A percentile compares a stretch with the other conserved stretches of the same genome.
Conservation (phyloP, 1,140 invertebrate genomes). For the Plutomurus gul region DNA sequence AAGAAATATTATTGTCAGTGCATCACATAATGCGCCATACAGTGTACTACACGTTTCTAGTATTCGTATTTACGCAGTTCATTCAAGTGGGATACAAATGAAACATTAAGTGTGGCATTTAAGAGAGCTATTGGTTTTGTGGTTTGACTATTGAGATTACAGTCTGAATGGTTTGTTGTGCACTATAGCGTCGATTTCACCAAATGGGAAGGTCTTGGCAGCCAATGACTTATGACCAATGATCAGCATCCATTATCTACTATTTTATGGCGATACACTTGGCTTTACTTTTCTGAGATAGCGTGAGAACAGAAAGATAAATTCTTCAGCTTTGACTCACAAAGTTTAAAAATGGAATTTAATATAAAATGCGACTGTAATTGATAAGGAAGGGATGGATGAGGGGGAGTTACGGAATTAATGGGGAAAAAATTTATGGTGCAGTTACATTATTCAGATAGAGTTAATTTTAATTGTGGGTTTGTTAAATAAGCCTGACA, state of each 20-base stretch:
- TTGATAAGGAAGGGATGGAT: too few relatives aligned
- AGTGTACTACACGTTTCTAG: too few relatives aligned
- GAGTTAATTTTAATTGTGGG: background rate
- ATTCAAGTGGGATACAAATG: too few relatives aligned
- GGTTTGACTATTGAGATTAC: background rate
- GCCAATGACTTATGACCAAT: conserved; percentile 23
- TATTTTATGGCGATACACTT: background rate
- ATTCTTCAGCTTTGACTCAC: too few relatives aligned
- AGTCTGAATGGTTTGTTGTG: background rate
- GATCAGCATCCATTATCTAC: background rate
- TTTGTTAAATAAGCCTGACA: conserved; percentile 15
- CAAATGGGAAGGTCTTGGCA: background rate
- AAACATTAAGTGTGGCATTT: background rate
- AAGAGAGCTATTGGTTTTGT: conserved; percentile 1
- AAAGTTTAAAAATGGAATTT: too few relatives aligned
- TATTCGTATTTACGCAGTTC: too few relatives aligned
- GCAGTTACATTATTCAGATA: background rate
- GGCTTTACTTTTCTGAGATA: background rate
- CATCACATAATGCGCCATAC: background rate
- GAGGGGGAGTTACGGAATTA: too few relatives aligned
- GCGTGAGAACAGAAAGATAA: background rate
- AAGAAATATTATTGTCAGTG: background rate
- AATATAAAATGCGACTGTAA: too few relatives aligned
- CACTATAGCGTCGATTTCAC: too few relatives aligned
- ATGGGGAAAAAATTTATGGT: too few relatives aligned